A percentile compares a stretch with the other conserved stretches of the same genome.
Evolutionary conservation across 1,140 invertebrate genomes (phyloP).

Genomic region (Drosophila yakuba): DNA sequence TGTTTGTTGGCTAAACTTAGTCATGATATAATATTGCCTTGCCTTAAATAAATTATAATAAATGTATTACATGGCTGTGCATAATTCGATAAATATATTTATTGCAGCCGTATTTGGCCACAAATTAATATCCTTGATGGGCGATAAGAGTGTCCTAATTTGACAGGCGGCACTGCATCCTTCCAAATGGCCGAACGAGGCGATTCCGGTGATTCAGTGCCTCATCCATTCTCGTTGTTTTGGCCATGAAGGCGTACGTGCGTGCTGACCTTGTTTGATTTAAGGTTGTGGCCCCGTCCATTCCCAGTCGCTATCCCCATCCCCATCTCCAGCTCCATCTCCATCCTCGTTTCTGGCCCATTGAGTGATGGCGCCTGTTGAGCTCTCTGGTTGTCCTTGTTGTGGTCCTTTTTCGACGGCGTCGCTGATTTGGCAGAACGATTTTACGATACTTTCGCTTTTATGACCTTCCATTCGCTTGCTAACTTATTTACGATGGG

Average conservation of each 20-base stretch:
- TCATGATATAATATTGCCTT: no score
- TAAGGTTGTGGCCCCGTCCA: conserved; percentile 21
- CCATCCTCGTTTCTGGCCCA: conserved; percentile 14
- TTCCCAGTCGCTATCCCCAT: not conserved
- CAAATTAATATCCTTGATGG: conserved; percentile 19
- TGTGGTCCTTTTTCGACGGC: conserved; percentile 1
- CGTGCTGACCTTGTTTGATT: conserved; percentile 45
- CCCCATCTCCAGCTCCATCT: not conserved
- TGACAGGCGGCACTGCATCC: conserved; percentile 27
- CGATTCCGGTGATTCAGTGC: conserved; percentile 44
- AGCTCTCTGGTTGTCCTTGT: conserved; percentile 27
- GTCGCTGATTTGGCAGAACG: conserved; percentile 34
- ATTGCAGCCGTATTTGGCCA: conserved; percentile 2
- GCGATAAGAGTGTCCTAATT: conserved; percentile 30
- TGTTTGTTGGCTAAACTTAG: no score
- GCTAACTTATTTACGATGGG: conserved; percentile 49
- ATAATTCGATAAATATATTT: conserved; percentile 3
- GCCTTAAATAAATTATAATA: not conserved
- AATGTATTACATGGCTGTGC: not conserved
- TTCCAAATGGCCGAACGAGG: conserved; percentile 18
- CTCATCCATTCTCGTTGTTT: conserved; percentile 34
- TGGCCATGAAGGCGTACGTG: conserved; percentile 38
- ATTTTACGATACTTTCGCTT: conserved; percentile 49
- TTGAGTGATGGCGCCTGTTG: conserved; percentile 46
- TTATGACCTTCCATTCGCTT: conserved; percentile 36